Percentiles rank a stretch among this genome's conserved stretches.
Conservation (phyloP, 2,797 vertebrate genomes). For the Muscicapa striata region DNA sequence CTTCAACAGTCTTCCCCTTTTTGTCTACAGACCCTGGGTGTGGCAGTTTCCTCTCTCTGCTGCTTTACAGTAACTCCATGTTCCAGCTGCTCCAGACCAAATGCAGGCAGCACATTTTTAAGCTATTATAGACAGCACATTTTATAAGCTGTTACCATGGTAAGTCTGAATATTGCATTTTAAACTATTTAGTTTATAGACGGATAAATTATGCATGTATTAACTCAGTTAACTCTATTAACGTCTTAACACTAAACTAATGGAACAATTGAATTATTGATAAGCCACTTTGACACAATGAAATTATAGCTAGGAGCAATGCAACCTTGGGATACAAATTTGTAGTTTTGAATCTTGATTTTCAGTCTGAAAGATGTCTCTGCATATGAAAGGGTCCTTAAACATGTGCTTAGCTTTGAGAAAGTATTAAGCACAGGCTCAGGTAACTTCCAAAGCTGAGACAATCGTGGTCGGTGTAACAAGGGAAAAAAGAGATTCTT, state of each 20-base stretch:
- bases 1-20: background rate
- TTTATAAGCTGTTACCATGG: background rate
- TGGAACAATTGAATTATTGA: conserved; percentile 59
- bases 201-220: conserved; percentile 31
- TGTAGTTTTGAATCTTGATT: background rate
- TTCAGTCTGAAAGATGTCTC: background rate
- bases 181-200: conserved; percentile 30
- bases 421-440: background rate
- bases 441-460: background rate
- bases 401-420: background rate
- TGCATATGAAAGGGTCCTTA: background rate
- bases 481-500: background rate
- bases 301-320: conserved; percentile 1
- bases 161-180: conserved; percentile 27
- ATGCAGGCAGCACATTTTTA: background rate
- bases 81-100: background rate
- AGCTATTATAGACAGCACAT: background rate
- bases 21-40: background rate
- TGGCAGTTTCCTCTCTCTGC: background rate
- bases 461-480: fast-evolving
- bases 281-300: background rate
- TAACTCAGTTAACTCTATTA: conserved; percentile 44
- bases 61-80: background rate
- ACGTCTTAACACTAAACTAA: conserved; percentile 41
- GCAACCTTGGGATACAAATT: background rate